phyloP scores from a whole-genome alignment of 53 echinoderm and acorn worm genomes.

The Antedon mediterranea region DNA sequence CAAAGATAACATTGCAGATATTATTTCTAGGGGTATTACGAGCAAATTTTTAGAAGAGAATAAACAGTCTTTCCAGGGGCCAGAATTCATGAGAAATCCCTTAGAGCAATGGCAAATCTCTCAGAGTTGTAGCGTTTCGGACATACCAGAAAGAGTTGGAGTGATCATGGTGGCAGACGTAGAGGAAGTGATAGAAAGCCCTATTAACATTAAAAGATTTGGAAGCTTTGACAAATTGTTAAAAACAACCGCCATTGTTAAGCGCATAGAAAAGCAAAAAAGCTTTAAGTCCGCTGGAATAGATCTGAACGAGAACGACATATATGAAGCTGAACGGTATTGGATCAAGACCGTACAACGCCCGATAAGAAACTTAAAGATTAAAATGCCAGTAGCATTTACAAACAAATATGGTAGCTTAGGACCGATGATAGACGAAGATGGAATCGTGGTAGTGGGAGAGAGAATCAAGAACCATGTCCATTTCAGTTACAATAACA shows the following conservation, averaged over 20 bases:
- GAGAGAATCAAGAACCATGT: constrained; percentile 12
- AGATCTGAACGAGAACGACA: constrained; percentile 5
- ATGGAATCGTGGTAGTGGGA: constrained; percentile 21
- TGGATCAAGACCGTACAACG: constrained; percentile 17
- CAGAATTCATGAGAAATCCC: constrained; percentile 5
- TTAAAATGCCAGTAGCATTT: neutral
- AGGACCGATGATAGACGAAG: neutral
- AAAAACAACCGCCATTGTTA: constrained; percentile 8
- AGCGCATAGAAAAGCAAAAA: too few species aligned
- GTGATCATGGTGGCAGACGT: too few species aligned
- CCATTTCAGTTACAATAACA: constrained; percentile 27
- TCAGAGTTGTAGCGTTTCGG: too few species aligned
- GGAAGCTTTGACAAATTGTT: constrained; percentile 14
- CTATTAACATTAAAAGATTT: constrained; percentile 12
- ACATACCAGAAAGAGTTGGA: too few species aligned
- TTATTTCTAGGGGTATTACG: constrained; percentile 15
- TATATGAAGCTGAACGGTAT: constrained; percentile 9
- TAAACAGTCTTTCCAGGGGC: constrained; percentile 15
- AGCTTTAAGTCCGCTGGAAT: neutral
- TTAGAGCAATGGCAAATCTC: constrained; percentile 19
- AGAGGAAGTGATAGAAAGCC: neutral
- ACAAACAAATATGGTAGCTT: neutral
- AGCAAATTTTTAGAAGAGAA: constrained; percentile 9
- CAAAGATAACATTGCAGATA: constrained; percentile 22
- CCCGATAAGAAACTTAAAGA: constrained; percentile 4